Conservation (phyloP, 2,888 invertebrate genomes). For the Erannis defoliaria region DNA sequence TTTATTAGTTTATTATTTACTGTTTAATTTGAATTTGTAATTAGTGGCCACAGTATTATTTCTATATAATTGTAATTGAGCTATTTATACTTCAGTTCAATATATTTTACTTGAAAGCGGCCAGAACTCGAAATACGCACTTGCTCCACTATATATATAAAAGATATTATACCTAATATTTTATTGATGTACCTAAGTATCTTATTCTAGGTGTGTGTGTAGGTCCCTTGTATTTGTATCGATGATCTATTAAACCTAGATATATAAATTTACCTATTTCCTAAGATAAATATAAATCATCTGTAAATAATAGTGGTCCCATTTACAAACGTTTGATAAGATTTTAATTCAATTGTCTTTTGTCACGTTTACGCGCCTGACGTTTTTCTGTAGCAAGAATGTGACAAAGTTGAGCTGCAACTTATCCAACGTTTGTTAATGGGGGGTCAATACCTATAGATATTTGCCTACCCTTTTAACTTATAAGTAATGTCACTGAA, state of each 20-base stretch:
- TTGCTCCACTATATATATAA: background rate
- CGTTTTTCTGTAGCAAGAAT: background rate
- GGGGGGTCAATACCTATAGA: background rate
- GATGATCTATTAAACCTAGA: slow-evolving; percentile 3
- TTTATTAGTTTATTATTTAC: too few relatives aligned
- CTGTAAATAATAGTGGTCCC: slow-evolving; percentile 12
- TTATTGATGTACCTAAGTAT: slow-evolving; percentile 2
- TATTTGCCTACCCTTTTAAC: slow-evolving; percentile 2
- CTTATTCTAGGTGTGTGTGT: slow-evolving; percentile 13
- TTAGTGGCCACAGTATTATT: too few relatives aligned
- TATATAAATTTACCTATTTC: slow-evolving; percentile 23
- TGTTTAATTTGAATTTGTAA: too few relatives aligned
- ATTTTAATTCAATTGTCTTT: background rate
- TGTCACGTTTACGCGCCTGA: background rate
- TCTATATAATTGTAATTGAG: too few relatives aligned
- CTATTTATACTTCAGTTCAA: too few relatives aligned
- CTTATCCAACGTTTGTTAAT: slow-evolving; percentile 1
- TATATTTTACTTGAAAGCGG: background rate
- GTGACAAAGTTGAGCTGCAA: background rate
- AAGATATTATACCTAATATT: slow-evolving; percentile 1
- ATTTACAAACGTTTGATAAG: background rate
- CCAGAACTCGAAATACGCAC: background rate
- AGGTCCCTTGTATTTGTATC: slow-evolving; percentile 18
- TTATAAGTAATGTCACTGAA: slow-evolving; percentile 12
- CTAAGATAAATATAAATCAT: slow-evolving; percentile 18